Evolutionary conservation across 2,113 vertebrate species (phyloP), one percentile per base, ranked within the genome.

Genomic region (Paradoxurus hermaphroditus): DNA sequence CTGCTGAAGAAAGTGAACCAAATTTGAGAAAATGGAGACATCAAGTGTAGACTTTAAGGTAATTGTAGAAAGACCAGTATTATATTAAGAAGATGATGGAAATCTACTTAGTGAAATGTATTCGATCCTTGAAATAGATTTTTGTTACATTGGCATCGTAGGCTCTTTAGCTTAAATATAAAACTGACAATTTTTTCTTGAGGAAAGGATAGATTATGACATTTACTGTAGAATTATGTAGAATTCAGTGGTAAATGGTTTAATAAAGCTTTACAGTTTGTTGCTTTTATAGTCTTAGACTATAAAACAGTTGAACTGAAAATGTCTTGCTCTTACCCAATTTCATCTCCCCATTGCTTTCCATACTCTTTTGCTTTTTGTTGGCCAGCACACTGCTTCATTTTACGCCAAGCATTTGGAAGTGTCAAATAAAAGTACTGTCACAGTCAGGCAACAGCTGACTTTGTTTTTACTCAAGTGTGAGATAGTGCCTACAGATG

Each of bases 381-480:
- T 94, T 97, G 92, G 72, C 93, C 65, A 44, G 85, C 82, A 84
- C 51, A 62, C 72, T 41, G 34, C 36, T 91, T 95, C 72, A 12
- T 92, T 90, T 91, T 81, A 91, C 92, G 88, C 77, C 94, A 97
- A 87, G 44, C 92, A 44, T 96, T 96, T 91, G 46, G 90, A 95
- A 97, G 93, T 95, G 95, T 96, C 63, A 94, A 90, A 62, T 70
- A 63, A 51, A 97, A 97, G 75, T 70, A 77, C 49, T 90, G 41
- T 46, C 18, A 29, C 4, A 68, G 59, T 65, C 41, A 87, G 82
- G 86, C 29, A 75, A 84, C 62, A 93, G 75, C 94, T 92, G 65
- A 78, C 68, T 95, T 90, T 94, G 59, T 88, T 95, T 96, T 92
- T 77, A 90, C 75, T 85, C 51, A 81, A 96, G 51, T 83, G 82